phyloP scores from a whole-genome alignment of 1,140 invertebrate genomes.

The Rhynchophorus ferrugineus region DNA sequence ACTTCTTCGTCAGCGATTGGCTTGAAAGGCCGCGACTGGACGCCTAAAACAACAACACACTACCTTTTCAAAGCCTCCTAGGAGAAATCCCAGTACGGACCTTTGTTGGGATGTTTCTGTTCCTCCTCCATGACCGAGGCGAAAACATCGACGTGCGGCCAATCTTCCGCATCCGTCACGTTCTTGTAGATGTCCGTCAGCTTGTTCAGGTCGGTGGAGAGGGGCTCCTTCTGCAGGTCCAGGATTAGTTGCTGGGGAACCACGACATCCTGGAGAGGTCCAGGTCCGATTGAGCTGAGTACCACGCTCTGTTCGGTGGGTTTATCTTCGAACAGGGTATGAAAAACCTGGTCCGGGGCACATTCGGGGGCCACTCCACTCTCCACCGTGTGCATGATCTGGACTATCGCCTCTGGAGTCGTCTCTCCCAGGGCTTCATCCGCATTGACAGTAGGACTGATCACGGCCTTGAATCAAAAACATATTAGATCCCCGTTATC shows the following conservation, averaged over 20 bases:
- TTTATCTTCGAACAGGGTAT: conserved; percentile 29
- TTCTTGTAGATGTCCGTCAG: conserved; percentile 19
- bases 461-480: conserved; percentile 17
- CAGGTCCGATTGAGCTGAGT: conserved; percentile 28
- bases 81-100: neutral
- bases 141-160: conserved; percentile 22
- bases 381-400: conserved; percentile 32
- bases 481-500: neutral
- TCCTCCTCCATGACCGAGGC: conserved; percentile 16
- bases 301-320: conserved; percentile 15
- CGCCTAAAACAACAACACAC: conserved; percentile 6
- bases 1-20: conserved; percentile 25
- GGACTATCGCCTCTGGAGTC: conserved; percentile 29
- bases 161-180: conserved; percentile 19
- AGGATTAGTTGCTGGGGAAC: conserved; percentile 28
- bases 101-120: conserved; percentile 10
- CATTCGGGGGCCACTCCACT: conserved; percentile 24
- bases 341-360: conserved; percentile 29
- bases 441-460: conserved; percentile 23
- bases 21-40: conserved; percentile 17
- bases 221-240: conserved; percentile 21
- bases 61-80: neutral
- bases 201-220: conserved; percentile 20
- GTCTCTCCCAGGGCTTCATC: conserved; percentile 27
- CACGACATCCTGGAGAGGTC: conserved; percentile 33